phyloP scores from a whole-genome alignment of 2,113 vertebrate genomes.

The Cinclus mexicanus region DNA sequence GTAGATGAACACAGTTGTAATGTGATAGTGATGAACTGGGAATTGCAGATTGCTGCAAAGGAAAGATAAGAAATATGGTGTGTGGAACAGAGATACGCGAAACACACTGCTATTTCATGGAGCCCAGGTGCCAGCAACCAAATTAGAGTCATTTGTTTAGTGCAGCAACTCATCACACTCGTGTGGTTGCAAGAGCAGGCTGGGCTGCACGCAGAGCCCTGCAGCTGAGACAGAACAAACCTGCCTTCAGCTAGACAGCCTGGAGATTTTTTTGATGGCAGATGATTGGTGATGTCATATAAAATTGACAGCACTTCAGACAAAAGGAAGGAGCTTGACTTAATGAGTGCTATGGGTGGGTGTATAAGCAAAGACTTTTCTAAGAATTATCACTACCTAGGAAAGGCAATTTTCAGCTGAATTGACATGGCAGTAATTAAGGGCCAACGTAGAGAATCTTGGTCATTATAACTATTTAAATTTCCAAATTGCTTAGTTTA shows the following conservation, averaged over 20 bases:
- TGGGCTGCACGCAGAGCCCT: not conserved
- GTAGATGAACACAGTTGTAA: rapidly evolving
- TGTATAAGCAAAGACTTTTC: slow-evolving; percentile 59
- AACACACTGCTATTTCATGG: rapidly evolving
- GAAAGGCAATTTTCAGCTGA: slow-evolving; percentile 68
- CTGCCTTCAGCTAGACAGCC: slow-evolving; percentile 28
- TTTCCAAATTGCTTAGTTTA: slow-evolving; percentile 65
- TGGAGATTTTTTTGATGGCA: slow-evolving; percentile 7
- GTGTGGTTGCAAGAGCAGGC: not conserved
- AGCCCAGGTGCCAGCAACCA: not conserved
- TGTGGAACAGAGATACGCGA: rapidly evolving
- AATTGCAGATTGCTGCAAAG: not conserved
- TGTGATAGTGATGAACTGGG: not conserved
- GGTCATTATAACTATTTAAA: slow-evolving; percentile 67
- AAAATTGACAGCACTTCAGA: slow-evolving; percentile 60
- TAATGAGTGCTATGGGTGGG: slow-evolving; percentile 65
- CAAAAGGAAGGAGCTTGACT: slow-evolving; percentile 55
- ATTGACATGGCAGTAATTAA: slow-evolving; percentile 65
- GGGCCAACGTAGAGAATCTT: slow-evolving; percentile 46
- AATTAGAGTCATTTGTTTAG: not conserved
- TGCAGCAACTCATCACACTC: not conserved
- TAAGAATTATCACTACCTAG: slow-evolving; percentile 51
- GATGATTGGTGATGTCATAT: slow-evolving; percentile 60
- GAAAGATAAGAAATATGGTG: not conserved
- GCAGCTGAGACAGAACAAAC: not conserved